Conservation (phyloP, 2,888 invertebrate species). For the Cryptus viduatorius region DNA sequence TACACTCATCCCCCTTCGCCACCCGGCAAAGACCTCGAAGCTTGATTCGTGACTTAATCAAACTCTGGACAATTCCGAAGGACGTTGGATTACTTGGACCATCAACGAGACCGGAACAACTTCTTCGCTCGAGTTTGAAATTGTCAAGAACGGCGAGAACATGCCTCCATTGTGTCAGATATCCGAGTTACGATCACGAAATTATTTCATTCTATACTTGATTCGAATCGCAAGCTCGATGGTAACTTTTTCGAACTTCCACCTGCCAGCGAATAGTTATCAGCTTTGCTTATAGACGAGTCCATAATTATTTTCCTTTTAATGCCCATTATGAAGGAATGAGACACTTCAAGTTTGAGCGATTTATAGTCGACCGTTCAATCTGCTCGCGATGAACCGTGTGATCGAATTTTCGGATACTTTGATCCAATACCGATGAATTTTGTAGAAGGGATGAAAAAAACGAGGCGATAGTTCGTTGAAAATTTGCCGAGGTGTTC, state of each 20-base stretch:
- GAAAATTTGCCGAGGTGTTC: conserved; percentile 28
- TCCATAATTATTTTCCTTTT: conserved; percentile 3
- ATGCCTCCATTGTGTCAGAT: conserved; percentile 4
- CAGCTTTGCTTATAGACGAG: not conserved
- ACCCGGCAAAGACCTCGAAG: not conserved
- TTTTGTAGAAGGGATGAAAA: not conserved
- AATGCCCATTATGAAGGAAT: not conserved
- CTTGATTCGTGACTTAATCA: conserved; percentile 23
- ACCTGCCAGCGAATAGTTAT: not conserved
- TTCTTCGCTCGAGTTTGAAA: not conserved
- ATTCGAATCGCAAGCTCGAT: not conserved
- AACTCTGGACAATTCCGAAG: not conserved
- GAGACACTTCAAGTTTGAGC: not conserved
- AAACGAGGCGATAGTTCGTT: not conserved
- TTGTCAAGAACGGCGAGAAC: conserved; percentile 4
- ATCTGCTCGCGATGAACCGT: not conserved
- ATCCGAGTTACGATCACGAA: not conserved
- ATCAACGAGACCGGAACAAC: not conserved
- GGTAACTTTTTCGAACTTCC: not conserved
- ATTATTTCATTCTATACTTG: not conserved
- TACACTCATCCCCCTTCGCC: not conserved
- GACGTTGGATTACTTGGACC: conserved; percentile 6
- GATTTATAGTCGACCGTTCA: not conserved
- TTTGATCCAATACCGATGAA: conserved; percentile 39
- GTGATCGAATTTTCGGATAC: conserved; percentile 15